Percentiles rank a stretch among this genome's conserved stretches.
Evolutionary conservation across 2,888 invertebrate genomes (phyloP).

Genomic region (Mechanitis mazaeus): DNA sequence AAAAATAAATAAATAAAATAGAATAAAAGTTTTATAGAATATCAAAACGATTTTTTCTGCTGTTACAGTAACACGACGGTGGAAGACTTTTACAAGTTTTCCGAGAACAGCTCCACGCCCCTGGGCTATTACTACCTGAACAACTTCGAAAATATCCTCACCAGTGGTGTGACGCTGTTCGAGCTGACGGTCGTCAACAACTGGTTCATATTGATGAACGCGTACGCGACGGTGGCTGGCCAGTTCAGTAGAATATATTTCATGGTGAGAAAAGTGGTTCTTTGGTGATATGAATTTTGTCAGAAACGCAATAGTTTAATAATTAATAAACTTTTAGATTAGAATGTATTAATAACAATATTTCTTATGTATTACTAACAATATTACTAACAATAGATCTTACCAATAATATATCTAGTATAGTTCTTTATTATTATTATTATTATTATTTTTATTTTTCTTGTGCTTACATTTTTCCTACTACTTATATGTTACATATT

Average conservation of each 20-base stretch:
- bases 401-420: too few species aligned
- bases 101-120: constrained; percentile 79
- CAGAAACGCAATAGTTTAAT: too few species aligned
- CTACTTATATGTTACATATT: too few species aligned
- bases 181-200: constrained; percentile 94
- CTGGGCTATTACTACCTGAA: constrained; percentile 92
- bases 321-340: too few species aligned
- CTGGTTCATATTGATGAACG: constrained; percentile 96
- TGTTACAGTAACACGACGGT: constrained; percentile 85
- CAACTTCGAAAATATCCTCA: constrained; percentile 87
- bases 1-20: background rate
- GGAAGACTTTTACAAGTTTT: constrained; percentile 87
- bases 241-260: constrained; percentile 89
- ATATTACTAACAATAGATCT: too few species aligned
- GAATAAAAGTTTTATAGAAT: background rate
- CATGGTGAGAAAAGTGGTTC: constrained; percentile 73
- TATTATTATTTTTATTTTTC: too few species aligned
- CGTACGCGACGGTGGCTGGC: constrained; percentile 82
- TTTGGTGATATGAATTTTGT: background rate
- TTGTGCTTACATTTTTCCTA: too few species aligned
- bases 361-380: too few species aligned
- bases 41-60: constrained; percentile 8
- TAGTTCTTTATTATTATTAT: too few species aligned
- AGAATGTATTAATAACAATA: too few species aligned
- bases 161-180: constrained; percentile 89